Conservation (phyloP, 2,113 vertebrate species). For the Poeciliopsis occidentalis region DNA sequence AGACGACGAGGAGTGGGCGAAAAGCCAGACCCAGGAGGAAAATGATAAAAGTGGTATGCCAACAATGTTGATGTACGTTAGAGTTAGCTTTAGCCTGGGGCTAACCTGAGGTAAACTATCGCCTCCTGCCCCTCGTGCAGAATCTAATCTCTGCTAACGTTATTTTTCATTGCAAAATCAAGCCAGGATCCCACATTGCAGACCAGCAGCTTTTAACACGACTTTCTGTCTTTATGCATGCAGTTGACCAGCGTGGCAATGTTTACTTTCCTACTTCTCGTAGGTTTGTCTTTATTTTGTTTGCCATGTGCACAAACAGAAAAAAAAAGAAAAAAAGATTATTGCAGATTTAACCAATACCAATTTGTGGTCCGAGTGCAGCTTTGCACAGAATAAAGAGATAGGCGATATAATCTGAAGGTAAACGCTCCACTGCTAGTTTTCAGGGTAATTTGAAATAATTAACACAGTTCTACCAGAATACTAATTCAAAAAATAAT, state of each 20-base stretch:
- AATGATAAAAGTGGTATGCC: constrained; percentile 62
- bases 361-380: background rate
- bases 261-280: too few relatives aligned
- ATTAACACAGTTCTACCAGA: background rate
- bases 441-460: background rate
- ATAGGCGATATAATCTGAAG: background rate
- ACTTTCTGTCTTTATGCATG: background rate
- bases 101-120: constrained; percentile 29
- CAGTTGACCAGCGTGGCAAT: background rate
- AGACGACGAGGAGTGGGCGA: constrained; percentile 30
- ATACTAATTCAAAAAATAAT: too few relatives aligned
- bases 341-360: background rate
- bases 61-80: constrained; percentile 45
- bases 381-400: background rate
- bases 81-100: constrained; percentile 49
- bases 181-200: background rate
- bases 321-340: background rate
- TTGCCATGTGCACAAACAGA: background rate
- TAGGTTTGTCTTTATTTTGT: too few relatives aligned
- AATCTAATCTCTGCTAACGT: constrained; percentile 13
- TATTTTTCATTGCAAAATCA: constrained; percentile 1
- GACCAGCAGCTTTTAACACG: background rate
- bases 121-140: constrained; percentile 7
- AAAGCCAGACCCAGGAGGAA: constrained; percentile 11
- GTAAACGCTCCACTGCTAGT: background rate